These are phyloP conservation scores for Drosophila serrata DNA, from an alignment of 1,140 invertebrate species.

Conservation along the genomic window DNA sequence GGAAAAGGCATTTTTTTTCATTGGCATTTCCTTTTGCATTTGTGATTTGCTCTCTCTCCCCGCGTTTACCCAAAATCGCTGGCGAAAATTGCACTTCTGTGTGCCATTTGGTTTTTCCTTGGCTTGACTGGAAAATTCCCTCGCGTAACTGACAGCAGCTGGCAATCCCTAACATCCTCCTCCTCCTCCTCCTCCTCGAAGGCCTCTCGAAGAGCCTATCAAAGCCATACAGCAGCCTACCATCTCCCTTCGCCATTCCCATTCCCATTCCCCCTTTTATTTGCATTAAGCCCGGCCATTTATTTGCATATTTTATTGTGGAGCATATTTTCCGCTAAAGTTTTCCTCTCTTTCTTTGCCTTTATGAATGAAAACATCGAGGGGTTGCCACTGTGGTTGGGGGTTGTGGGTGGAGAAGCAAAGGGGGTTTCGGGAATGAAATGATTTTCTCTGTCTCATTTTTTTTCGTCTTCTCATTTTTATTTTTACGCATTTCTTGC, in stretches of 20 bases:
- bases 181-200: conserved; percentile 1
- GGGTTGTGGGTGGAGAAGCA: background rate
- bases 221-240: conserved; percentile 37
- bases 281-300: conserved; percentile 79
- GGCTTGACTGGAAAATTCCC: conserved; percentile 68
- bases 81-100: conserved; percentile 76
- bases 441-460: conserved; percentile 64
- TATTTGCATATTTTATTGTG: conserved; percentile 83
- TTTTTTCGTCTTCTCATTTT: conserved; percentile 65
- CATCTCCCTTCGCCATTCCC: conserved; percentile 1
- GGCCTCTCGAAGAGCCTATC: conserved; percentile 45
- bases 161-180: conserved; percentile 8
- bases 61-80: conserved; percentile 18
- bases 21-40: conserved; percentile 57
- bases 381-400: conserved; percentile 7
- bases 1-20: conserved; percentile 43
- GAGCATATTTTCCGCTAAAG: conserved; percentile 80
- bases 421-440: conserved; percentile 27
- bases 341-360: conserved; percentile 54
- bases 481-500: conserved; percentile 84
- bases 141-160: conserved; percentile 44
- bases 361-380: conserved; percentile 76
- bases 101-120: conserved; percentile 72
- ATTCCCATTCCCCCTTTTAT: conserved; percentile 47
- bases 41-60: conserved; percentile 29